Evolutionary conservation across 1,140 invertebrate genomes (phyloP), one percentile per base, ranked within the genome.

Genomic region (Heliconius eleuchia): DNA sequence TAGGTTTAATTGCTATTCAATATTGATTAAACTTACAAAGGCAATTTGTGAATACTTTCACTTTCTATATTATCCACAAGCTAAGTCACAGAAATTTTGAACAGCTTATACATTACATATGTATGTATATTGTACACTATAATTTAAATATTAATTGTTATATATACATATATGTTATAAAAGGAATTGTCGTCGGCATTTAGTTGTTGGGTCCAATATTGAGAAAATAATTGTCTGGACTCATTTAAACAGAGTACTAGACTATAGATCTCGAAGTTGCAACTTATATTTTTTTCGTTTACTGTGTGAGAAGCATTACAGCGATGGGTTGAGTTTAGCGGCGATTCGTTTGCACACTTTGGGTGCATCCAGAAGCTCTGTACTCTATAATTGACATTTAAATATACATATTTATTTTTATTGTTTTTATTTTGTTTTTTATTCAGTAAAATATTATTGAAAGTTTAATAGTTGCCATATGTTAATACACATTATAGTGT

Each of bases 191-290:
- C 23, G 27, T 66, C 27, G 16, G 52, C 50, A 37, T 74, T 78
- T 78, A 74, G 72, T 74, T 78, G 66, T 72, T 80, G 78, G 78
- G 78, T 76, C 78, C 78, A 80, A 80, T 11, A n/a, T 27, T 55
- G 42, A 76, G 13, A 23, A 39, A 70, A 76, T 19, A 50, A 34
- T 37, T 74, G 60, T 66, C 60, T 66, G 27, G 60, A 60, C n/a
- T 60, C n/a, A 60, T 60, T 60, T 60, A 60, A 60, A 23, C 7
- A 23, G 19, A 30, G 60, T 66, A 66, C 23, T 66, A 30, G 60
- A 30, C n/a, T 71, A 74, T n/a, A 76, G 70, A 75, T 75, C 66
- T 75, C 46, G 70, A 66, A 72, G 52, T 77, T 78, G 23, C 77
- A 78, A n/a, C 52, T 70, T 57, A 77, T 27, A 0, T 34, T 27